Percentiles rank a stretch among this genome's conserved stretches.
These are phyloP conservation scores for Fabriciana adippe DNA, from an alignment of 2,888 invertebrate species.

Conservation along the genomic window DNA sequence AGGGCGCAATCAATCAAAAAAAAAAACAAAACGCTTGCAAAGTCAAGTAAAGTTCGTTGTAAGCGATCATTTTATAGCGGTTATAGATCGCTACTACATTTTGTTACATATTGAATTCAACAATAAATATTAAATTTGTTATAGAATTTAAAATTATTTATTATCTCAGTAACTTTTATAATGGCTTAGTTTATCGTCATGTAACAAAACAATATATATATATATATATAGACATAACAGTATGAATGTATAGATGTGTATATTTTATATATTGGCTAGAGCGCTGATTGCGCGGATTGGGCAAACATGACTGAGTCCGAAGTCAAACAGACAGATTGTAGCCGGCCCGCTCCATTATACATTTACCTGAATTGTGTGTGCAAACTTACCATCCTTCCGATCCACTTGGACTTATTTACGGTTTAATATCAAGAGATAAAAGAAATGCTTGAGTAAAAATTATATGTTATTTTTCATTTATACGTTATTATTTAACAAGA, in stretches of 20 bases:
- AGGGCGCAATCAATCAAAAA: constrained; percentile 59
- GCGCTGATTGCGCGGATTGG: constrained; percentile 63
- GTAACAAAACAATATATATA: no score
- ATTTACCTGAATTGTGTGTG: constrained; percentile 31
- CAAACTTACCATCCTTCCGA: not conserved
- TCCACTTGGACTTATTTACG: not conserved
- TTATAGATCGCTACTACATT: constrained; percentile 1
- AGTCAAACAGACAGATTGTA: constrained; percentile 50
- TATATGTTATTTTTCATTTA: not conserved
- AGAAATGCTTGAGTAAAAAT: not conserved
- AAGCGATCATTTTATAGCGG: constrained; percentile 10
- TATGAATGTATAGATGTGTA: constrained; percentile 15
- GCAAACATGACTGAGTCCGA: constrained; percentile 59
- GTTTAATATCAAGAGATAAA: not conserved
- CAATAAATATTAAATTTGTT: not conserved
- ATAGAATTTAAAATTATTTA: no score
- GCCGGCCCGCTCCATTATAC: constrained; percentile 29
- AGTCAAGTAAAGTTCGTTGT: constrained; percentile 32
- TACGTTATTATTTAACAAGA: no score
- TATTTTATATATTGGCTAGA: constrained; percentile 30
- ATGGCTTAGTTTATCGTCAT: no score
- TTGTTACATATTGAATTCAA: not conserved
- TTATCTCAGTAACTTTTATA: no score
- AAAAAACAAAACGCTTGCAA: constrained; percentile 46
- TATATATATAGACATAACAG: no score